Conservation (phyloP, 1,140 invertebrate genomes). For the Saccostrea echinata region DNA sequence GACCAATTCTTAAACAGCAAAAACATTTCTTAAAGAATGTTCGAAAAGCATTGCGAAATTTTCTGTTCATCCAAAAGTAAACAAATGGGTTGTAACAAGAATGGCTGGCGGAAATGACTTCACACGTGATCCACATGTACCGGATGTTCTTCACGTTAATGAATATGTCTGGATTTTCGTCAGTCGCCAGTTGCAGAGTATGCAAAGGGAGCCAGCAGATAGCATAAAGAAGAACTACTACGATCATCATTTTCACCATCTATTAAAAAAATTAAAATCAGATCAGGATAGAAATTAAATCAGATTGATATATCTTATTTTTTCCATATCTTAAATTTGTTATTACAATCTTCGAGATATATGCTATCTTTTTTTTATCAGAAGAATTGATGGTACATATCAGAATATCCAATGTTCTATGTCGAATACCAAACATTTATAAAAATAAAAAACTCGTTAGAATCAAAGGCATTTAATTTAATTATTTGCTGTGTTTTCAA, state of each 20-base stretch:
- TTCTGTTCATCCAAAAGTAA: constrained; percentile 94
- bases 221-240: constrained; percentile 92
- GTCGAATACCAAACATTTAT: too few species aligned
- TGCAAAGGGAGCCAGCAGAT: constrained; percentile 94
- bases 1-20: constrained; percentile 41
- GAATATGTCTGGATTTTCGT: constrained; percentile 75
- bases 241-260: constrained; percentile 96
- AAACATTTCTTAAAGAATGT: constrained; percentile 63
- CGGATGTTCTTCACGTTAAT: constrained; percentile 80
- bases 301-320: too few species aligned
- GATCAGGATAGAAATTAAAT: not conserved
- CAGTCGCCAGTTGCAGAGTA: constrained; percentile 81
- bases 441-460: too few species aligned
- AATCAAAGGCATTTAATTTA: too few species aligned
- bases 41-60: constrained; percentile 84
- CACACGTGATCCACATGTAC: constrained; percentile 77
- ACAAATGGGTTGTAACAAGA: constrained; percentile 96
- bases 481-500: too few species aligned
- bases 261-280: constrained; percentile 81
- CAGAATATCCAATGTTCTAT: too few species aligned
- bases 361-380: not conserved
- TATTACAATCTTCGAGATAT: not conserved
- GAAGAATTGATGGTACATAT: not conserved
- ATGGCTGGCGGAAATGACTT: constrained; percentile 95
- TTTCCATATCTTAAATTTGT: not conserved